Base-by-base conservation (phyloP, 2,888 invertebrate species). In the Ariolimax columbianus region DNA sequence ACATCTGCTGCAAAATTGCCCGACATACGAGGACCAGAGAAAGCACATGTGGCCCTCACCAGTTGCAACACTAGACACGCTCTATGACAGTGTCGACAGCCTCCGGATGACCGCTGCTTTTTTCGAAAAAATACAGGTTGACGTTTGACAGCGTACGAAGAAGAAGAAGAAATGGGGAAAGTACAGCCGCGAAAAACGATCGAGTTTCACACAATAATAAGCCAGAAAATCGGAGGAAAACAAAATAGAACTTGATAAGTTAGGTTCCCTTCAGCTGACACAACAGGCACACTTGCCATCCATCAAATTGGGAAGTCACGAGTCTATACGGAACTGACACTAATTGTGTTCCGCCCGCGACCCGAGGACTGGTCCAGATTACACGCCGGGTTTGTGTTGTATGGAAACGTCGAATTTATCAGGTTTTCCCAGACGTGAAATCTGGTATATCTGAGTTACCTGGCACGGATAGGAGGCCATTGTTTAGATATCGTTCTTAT, bases 291-390 rank as follows among this genome's bases (percentile, higher is more conserved):
- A 47, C 43, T 72, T 19, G 43, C 30, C 47, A 73, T 73, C 73
- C 43, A 73, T 73, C 73, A 73, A n/a, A 73, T 26, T 38, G 73
- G n/a, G 30, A 73, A 73, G 73, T 73, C 43, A 73, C 73, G n/a
- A 7, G 47, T n/a, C n/a, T 43, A 30, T 9, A n/a, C 9, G 30
- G 43, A 40, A 14, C n/a, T 73, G 73, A 73, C 73, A 73, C 73
- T 73, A 73, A 73, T 73, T 73, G 73, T 73, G 19, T 73, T 47
- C n/a, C n/a, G 73, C 73, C 73, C 43, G 26, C 23, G 43, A 30
- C 14, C 73, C 43, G 1, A n/a, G 23, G 14, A 19, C 73, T 0
- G 0, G 43, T 30, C 73, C n/a, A n/a, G 73, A 73, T 43, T n/a
- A 30, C 1, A 30, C 40, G 40, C 4, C 38, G 33, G 19, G 11